Conservation (phyloP, 1,140 invertebrate species). For the Drosophila pseudoananassae region DNA sequence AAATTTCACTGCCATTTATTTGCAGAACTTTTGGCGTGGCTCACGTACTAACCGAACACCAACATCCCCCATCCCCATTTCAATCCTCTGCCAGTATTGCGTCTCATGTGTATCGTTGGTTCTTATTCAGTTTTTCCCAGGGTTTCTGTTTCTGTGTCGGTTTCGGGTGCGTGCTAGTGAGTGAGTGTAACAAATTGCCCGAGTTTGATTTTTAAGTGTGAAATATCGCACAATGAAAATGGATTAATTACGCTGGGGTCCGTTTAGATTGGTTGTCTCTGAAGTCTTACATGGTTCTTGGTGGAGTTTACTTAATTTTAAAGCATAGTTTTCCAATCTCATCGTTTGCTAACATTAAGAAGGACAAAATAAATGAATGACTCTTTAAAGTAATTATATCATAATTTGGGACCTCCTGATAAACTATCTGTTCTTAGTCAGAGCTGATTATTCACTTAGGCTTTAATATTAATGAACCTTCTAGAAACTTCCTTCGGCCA, state of each 20-base stretch:
- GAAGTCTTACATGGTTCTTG: neutral
- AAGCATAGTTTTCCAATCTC: too few species aligned
- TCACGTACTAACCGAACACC: constrained; percentile 46
- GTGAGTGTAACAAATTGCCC: constrained; percentile 63
- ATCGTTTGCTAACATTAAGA: too few species aligned
- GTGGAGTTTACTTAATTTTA: neutral
- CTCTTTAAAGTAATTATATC: neutral
- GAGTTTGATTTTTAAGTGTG: constrained; percentile 68
- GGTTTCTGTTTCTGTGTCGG: constrained; percentile 18
- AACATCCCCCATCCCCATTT: constrained; percentile 4
- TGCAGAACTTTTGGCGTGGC: constrained; percentile 64
- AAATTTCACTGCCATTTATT: constrained; percentile 76
- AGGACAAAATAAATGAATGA: neutral
- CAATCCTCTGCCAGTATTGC: constrained; percentile 14
- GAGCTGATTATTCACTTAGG: constrained; percentile 23
- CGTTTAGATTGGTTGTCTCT: constrained; percentile 24
- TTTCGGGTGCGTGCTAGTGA: constrained; percentile 33
- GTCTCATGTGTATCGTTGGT: constrained; percentile 69
- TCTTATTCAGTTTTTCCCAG: constrained; percentile 16
- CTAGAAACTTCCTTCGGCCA: neutral
- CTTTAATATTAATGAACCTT: constrained; percentile 25
- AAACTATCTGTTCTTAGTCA: neutral
- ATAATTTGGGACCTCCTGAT: neutral
- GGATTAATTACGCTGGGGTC: constrained; percentile 57
- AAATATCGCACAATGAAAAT: constrained; percentile 55